Conservation (phyloP, 2,797 vertebrate species). For the Miichthys miiuy region DNA sequence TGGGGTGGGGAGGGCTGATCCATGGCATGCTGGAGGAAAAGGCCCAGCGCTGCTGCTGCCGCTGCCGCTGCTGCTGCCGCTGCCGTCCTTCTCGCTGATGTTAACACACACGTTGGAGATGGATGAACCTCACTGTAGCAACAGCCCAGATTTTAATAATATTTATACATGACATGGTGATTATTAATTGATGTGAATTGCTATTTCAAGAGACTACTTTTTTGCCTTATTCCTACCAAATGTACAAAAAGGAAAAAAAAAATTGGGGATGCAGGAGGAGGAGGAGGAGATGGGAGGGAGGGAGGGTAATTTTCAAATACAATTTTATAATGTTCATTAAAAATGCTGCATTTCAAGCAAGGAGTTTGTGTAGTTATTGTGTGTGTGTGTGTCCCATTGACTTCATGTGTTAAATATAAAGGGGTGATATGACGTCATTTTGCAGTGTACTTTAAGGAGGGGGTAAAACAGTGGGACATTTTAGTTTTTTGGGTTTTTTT, state of each 20-base stretch:
- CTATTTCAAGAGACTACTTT: conserved; percentile 79
- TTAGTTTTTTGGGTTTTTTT: too few relatives aligned
- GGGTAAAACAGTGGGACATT: conserved; percentile 2
- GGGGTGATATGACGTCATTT: conserved; percentile 85
- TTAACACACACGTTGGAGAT: conserved; percentile 46
- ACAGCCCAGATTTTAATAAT: conserved; percentile 80
- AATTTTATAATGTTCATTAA: conserved; percentile 88
- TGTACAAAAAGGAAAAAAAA: conserved; percentile 79
- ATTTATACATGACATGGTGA: conserved; percentile 82
- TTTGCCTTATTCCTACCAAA: conserved; percentile 88
- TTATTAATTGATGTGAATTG: conserved; percentile 81
- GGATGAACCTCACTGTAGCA: conserved; percentile 80
- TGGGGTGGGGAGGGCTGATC: conserved; percentile 26
- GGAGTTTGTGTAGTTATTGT: background rate
- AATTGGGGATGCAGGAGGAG: conserved; percentile 26
- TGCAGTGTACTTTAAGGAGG: conserved; percentile 77
- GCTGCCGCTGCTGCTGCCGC: conserved; percentile 24
- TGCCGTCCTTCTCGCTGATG: conserved; percentile 16
- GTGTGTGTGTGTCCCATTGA: conserved; percentile 21
- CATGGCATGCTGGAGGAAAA: conserved; percentile 42
- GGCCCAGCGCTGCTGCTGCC: conserved; percentile 25
- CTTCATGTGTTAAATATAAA: conserved; percentile 42
- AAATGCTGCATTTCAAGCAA: conserved; percentile 85
- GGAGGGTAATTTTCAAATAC: conserved; percentile 78
- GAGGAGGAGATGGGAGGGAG: background rate